Base-by-base conservation (phyloP, 2,797 vertebrate species). In the Amblyopsis hoosieri region DNA sequence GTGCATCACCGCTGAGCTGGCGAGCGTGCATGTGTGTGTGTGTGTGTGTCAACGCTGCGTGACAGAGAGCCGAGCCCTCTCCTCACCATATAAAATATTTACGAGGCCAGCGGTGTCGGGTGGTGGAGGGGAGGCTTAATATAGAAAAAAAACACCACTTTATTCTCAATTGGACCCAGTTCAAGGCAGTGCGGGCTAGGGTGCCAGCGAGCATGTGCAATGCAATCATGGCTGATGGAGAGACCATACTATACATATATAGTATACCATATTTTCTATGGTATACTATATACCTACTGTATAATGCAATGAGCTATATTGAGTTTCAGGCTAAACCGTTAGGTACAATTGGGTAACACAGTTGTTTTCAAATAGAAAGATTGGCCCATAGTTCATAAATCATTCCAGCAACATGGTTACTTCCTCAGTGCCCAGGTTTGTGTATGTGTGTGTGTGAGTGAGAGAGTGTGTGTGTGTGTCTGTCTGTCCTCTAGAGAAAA, bases 71-170 rank as follows among this genome's bases (percentile, higher is more conserved):
- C 85, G 83, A 83, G 86, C 87, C 89, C 88, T 89, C 85, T 85
- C 83, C 81, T 91, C 87, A 78, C 81, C 75, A 0, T 93, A 95
- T 95, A 92, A 95, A 95, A 95, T 93, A 94, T 91, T 92, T 93
- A 95, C 88, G 72, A 90, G 91, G 83, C 90, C 88, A 89, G 91
- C 87, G 91, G 91, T 95, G 93, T 96, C 94, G 72, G 90, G 89
- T 95, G 92, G 90, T 96, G 93, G 93, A 86, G 89, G 87, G 93
- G 90, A 92, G 87, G 81, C 91, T 94, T 96, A 94, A 96, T 96
- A 95, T 94, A 97, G 95, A 92, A 91, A 90, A 87, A 90, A 90
- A 87, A 90, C 87, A 85, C 90, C 82, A 87, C 84, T 90, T 87
- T 85, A 90, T 92, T 86, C 86, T 84, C 86, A 84, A 87, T 91